A percentile compares a stretch with the other conserved stretches of the same genome.
Evolutionary conservation across 2,888 invertebrate genomes (phyloP).

Genomic region (Trichopria drosophilae): DNA sequence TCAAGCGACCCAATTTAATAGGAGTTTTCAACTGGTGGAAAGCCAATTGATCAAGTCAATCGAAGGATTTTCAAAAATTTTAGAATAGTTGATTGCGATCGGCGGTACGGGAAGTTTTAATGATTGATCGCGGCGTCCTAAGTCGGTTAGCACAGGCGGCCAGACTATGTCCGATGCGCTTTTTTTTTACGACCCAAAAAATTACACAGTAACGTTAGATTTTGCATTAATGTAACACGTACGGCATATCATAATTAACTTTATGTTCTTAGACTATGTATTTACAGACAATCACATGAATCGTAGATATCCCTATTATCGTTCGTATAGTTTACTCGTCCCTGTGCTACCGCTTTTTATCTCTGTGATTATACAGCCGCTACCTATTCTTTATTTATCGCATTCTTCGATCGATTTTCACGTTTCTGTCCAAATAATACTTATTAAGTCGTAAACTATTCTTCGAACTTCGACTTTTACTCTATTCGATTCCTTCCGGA

Average conservation of each 20-base stretch:
- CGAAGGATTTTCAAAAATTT: too few relatives aligned
- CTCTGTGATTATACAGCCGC: too few relatives aligned
- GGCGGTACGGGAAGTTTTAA: conserved; percentile 27
- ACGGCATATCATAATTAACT: conserved; percentile 57
- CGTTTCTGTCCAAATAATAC: too few relatives aligned
- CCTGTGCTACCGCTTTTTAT: conserved; percentile 45
- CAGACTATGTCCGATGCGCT: conserved; percentile 51
- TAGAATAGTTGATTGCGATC: too few relatives aligned
- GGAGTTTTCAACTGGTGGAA: too few relatives aligned
- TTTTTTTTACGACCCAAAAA: conserved; percentile 44
- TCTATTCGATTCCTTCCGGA: conserved; percentile 24
- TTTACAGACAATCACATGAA: conserved; percentile 59
- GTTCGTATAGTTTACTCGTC: conserved; percentile 50
- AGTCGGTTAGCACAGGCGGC: conserved; percentile 57
- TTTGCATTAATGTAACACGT: conserved; percentile 54
- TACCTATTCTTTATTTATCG: too few relatives aligned
- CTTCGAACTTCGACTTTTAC: conserved; percentile 16
- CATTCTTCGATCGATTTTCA: too few relatives aligned
- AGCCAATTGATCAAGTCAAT: too few relatives aligned
- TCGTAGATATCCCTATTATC: conserved; percentile 56
- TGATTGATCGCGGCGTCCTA: conserved; percentile 2
- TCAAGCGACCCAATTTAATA: too few relatives aligned
- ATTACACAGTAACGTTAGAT: conserved; percentile 55
- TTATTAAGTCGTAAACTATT: too few relatives aligned
- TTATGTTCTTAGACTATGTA: conserved; percentile 55